phyloP scores from a whole-genome alignment of 1,140 invertebrate genomes.

The Carcinoscorpius rotundicauda region DNA sequence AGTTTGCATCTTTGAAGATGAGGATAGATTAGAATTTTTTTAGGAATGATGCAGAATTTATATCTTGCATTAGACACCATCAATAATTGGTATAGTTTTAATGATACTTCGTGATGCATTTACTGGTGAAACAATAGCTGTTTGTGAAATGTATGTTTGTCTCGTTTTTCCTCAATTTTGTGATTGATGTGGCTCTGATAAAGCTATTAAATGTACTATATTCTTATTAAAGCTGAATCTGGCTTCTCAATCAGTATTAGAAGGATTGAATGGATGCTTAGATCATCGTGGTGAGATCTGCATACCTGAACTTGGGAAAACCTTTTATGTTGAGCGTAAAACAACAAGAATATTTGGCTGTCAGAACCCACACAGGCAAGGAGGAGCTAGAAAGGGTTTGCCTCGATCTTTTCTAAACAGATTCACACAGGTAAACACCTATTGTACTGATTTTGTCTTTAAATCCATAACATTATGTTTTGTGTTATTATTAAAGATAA shows the following conservation, averaged over 20 bases:
- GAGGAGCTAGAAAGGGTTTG: constrained; percentile 85
- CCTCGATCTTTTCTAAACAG: constrained; percentile 96
- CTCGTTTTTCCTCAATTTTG: too few relatives aligned
- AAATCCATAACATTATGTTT: neutral
- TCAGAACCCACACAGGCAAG: constrained; percentile 95
- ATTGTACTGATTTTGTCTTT: constrained; percentile 1
- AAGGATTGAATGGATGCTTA: constrained; percentile 95
- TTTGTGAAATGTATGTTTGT: too few relatives aligned
- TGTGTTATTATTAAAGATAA: neutral
- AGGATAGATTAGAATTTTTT: too few relatives aligned
- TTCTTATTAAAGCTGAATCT: constrained; percentile 59
- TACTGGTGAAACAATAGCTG: too few relatives aligned
- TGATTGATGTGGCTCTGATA: too few relatives aligned
- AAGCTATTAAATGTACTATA: too few relatives aligned
- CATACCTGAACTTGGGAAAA: constrained; percentile 83
- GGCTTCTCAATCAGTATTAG: constrained; percentile 93
- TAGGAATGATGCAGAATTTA: too few relatives aligned
- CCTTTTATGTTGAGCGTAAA: constrained; percentile 53
- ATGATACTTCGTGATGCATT: too few relatives aligned
- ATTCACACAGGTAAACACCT: constrained; percentile 68
- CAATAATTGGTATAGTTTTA: too few relatives aligned
- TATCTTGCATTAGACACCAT: too few relatives aligned
- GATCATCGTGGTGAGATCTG: constrained; percentile 95
- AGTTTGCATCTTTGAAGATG: too few relatives aligned
- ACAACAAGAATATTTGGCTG: constrained; percentile 86